Evolutionary conservation across 2,113 vertebrate species (phyloP).

Genomic region (Aldabrachelys gigantea): DNA sequence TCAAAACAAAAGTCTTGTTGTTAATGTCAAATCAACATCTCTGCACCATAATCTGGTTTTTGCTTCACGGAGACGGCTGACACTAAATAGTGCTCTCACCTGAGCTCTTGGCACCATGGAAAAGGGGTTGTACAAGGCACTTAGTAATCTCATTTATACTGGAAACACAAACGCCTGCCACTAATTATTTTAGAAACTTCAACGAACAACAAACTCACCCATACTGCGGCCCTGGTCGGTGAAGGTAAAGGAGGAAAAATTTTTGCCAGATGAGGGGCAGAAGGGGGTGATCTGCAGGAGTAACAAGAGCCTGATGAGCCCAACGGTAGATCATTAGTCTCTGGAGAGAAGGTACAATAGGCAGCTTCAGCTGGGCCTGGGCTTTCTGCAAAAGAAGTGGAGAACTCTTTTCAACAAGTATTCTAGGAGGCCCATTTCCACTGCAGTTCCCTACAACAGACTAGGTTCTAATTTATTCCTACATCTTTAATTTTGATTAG

Average conservation of each 20-base stretch:
- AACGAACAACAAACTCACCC: slow-evolving; percentile 80
- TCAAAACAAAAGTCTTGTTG: slow-evolving; percentile 8
- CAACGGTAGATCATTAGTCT: slow-evolving; percentile 96
- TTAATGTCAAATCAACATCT: background rate
- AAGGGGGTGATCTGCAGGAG: slow-evolving; percentile 93
- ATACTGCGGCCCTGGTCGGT: slow-evolving; percentile 93
- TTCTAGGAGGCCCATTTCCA: background rate
- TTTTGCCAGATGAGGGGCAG: slow-evolving; percentile 96
- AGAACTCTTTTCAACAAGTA: background rate
- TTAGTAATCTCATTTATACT: background rate
- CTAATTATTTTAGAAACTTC: background rate
- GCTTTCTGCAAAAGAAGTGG: slow-evolving; percentile 85
- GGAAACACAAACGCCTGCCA: background rate
- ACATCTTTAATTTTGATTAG: background rate
- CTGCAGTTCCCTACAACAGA: background rate
- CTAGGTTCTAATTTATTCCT: background rate
- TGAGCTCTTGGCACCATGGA: background rate
- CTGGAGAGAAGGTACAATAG: slow-evolving; percentile 91
- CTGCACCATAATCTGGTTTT: background rate
- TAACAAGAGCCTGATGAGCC: slow-evolving; percentile 93
- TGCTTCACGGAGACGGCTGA: background rate
- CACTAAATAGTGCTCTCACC: background rate
- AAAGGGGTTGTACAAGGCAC: background rate
- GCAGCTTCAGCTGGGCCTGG: slow-evolving; percentile 92
- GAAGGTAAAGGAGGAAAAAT: slow-evolving; percentile 95